A percentile compares a stretch with the other conserved stretches of the same genome.
Conservation (phyloP, 2,888 invertebrate genomes). For the Drosophila melanosoma region DNA sequence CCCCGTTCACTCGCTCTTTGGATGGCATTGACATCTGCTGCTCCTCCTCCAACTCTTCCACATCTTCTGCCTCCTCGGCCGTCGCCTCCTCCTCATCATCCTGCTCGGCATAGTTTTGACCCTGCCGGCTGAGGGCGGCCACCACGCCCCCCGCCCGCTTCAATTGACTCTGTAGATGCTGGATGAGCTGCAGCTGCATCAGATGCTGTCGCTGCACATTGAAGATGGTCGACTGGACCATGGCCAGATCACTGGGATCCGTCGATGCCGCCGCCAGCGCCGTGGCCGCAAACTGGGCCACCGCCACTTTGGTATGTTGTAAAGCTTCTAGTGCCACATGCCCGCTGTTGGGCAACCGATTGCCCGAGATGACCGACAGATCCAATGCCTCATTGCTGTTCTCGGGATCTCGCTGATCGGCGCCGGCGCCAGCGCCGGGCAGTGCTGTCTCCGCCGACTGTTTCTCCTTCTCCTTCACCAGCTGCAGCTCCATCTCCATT, state of each 20-base stretch:
- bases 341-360: slow-evolving; percentile 84
- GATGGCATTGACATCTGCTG: slow-evolving; percentile 14
- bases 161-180: slow-evolving; percentile 96
- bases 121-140: slow-evolving; percentile 53
- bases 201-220: slow-evolving; percentile 98
- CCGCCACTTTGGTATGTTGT: slow-evolving; percentile 91
- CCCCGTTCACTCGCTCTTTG: slow-evolving; percentile 31
- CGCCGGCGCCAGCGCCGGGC: slow-evolving; percentile 2
- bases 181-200: slow-evolving; percentile 96
- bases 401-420: slow-evolving; percentile 37
- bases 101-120: slow-evolving; percentile 18
- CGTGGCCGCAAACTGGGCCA: slow-evolving; percentile 96
- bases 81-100: slow-evolving; percentile 23
- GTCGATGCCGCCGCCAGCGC: slow-evolving; percentile 87
- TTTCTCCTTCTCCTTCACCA: slow-evolving; percentile 23
- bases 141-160: slow-evolving; percentile 75
- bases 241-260: slow-evolving; percentile 90
- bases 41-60: slow-evolving; percentile 23
- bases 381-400: slow-evolving; percentile 83
- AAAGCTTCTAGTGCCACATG: slow-evolving; percentile 96
- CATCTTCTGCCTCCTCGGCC: slow-evolving; percentile 7
- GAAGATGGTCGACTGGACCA: slow-evolving; percentile 95
- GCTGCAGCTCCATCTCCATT: slow-evolving; percentile 11
- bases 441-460: slow-evolving; percentile 28
- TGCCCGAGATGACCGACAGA: slow-evolving; percentile 80